Conservation (phyloP, 2,113 vertebrate genomes). For the Notechis scutatus region DNA sequence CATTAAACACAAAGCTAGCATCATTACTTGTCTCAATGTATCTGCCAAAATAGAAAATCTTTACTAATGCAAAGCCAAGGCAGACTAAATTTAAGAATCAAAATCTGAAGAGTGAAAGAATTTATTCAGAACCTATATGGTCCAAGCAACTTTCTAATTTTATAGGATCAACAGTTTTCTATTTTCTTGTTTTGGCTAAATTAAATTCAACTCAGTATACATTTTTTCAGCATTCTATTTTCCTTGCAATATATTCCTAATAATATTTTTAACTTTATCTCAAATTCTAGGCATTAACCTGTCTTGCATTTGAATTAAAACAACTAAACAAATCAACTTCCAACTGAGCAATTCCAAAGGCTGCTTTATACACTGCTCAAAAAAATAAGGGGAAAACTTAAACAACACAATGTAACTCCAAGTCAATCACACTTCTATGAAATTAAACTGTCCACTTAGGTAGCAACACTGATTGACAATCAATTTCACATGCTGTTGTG, state of each 20-base stretch:
- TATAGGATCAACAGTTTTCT: neutral
- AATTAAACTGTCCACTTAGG: no score
- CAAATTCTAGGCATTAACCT: neutral
- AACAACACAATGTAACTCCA: no score
- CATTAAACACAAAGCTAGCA: neutral
- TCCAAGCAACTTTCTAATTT: neutral
- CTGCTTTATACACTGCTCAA: neutral
- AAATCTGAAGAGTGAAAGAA: neutral
- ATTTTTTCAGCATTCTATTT: neutral
- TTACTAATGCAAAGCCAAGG: neutral
- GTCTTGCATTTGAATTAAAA: neutral
- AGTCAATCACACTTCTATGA: no score
- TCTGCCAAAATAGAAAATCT: neutral
- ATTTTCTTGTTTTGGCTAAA: neutral
- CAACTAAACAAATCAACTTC: neutral
- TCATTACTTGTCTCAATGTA: neutral
- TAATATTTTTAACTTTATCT: neutral
- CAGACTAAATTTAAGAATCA: neutral
- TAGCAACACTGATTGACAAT: no score
- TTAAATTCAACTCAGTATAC: neutral
- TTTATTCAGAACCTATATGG: neutral
- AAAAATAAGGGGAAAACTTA: no score
- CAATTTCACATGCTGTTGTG: no score
- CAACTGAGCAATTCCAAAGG: neutral
- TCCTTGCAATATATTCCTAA: neutral